Percentiles rank a stretch among this genome's conserved stretches.
Conservation (phyloP, 2,113 vertebrate species). For the Ameiurus melas region DNA sequence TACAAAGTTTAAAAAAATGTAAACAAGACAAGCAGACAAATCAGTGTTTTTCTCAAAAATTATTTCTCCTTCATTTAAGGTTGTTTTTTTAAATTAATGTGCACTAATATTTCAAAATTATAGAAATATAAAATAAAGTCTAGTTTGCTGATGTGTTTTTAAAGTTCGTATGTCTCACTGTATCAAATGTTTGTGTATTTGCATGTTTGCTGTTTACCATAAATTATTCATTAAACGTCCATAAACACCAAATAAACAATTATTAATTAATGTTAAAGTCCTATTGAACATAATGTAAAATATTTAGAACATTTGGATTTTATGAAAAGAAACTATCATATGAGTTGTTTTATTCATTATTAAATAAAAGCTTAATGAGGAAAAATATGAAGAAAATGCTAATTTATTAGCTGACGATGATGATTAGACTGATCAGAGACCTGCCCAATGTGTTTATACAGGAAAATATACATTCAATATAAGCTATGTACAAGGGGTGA, state of each 20-base stretch:
- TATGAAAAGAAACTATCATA: not conserved
- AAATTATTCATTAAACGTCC: not conserved
- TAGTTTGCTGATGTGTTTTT: not conserved
- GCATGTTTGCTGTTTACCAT: not conserved
- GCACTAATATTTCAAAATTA: too few species aligned
- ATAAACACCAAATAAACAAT: constrained; percentile 5
- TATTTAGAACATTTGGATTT: not conserved
- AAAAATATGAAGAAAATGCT: not conserved
- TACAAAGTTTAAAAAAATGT: too few species aligned
- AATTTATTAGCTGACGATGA: not conserved
- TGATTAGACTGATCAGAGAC: too few species aligned
- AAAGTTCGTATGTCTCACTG: not conserved
- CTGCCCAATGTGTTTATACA: not conserved
- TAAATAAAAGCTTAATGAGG: not conserved
- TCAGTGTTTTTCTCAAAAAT: too few species aligned
- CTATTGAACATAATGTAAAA: not conserved
- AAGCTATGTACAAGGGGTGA: not conserved
- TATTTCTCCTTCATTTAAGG: too few species aligned
- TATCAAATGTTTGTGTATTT: not conserved
- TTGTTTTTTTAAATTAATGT: too few species aligned
- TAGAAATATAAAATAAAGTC: too few species aligned
- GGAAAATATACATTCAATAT: not conserved
- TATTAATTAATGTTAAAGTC: constrained; percentile 16
- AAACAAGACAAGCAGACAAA: too few species aligned
- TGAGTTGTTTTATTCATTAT: not conserved